phyloP scores from a whole-genome alignment of 2,113 vertebrate genomes.

The Copsychus sechellarum region DNA sequence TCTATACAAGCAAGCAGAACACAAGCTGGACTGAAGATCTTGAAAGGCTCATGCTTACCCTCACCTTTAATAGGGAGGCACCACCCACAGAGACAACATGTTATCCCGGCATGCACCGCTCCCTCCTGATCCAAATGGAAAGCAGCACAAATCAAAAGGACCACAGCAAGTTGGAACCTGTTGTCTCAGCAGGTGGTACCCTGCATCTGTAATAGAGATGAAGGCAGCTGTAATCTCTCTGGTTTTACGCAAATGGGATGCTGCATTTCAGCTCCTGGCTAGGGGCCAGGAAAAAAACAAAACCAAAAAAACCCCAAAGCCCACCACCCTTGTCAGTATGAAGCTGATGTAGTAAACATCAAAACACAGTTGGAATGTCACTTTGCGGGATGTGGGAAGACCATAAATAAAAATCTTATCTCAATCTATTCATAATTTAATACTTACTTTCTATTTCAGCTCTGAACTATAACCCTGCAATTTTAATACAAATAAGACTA shows the following conservation, averaged over 20 bases:
- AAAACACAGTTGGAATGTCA: background rate
- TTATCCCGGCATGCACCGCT: constrained; percentile 31
- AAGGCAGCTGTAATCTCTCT: constrained; percentile 25
- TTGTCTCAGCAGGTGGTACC: constrained; percentile 27
- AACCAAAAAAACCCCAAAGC: background rate
- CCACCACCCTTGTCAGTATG: background rate
- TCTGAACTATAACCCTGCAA: background rate
- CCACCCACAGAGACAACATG: constrained; percentile 38
- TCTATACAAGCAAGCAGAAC: constrained; percentile 45
- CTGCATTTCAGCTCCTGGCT: background rate
- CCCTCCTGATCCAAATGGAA: constrained; percentile 22
- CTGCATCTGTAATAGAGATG: constrained; percentile 35
- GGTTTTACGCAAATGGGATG: background rate
- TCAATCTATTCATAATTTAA: background rate
- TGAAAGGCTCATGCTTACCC: constrained; percentile 45
- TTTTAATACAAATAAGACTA: constrained; percentile 8
- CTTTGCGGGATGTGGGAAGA: background rate
- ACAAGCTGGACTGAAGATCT: constrained; percentile 37
- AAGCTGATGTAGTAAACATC: background rate
- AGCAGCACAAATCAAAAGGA: constrained; percentile 45
- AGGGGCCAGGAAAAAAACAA: background rate
- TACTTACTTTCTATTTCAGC: background rate
- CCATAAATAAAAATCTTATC: constrained; percentile 18
- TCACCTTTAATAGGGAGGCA: constrained; percentile 57
- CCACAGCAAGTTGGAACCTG: constrained; percentile 44